phyloP scores from a whole-genome alignment of 2,888 invertebrate species.

The Globia sparganii region DNA sequence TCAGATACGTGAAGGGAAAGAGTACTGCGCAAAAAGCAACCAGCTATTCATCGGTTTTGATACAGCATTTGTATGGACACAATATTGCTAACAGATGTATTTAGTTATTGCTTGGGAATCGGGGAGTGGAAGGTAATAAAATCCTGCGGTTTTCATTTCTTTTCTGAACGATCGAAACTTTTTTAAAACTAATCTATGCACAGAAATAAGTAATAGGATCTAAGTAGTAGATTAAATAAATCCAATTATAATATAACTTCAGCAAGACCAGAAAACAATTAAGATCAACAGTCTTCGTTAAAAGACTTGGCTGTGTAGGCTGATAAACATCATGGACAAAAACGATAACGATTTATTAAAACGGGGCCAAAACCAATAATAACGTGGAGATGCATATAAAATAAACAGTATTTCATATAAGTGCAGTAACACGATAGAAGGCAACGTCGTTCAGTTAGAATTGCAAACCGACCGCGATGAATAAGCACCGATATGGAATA shows the following conservation, averaged over 20 bases:
- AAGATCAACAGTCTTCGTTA: not conserved
- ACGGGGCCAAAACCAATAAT: slow-evolving; percentile 20
- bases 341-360: slow-evolving; percentile 16
- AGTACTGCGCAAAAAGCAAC: slow-evolving; percentile 52
- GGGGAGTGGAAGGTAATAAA: slow-evolving; percentile 9
- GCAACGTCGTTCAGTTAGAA: slow-evolving; percentile 46
- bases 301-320: not conserved
- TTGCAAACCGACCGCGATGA: slow-evolving; percentile 57
- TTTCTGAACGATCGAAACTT: not conserved
- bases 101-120: slow-evolving; percentile 23
- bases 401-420: slow-evolving; percentile 51
- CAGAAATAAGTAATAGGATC: too few species aligned
- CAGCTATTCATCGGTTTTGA: slow-evolving; percentile 48
- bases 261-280: not conserved
- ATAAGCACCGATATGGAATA: slow-evolving; percentile 45
- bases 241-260: not conserved
- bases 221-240: not conserved
- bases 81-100: slow-evolving; percentile 1
- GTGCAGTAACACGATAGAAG: slow-evolving; percentile 49
- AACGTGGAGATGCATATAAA: slow-evolving; percentile 31
- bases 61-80: slow-evolving; percentile 29
- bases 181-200: not conserved
- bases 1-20: slow-evolving; percentile 28
- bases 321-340: slow-evolving; percentile 3
- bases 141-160: slow-evolving; percentile 26